phyloP scores from a whole-genome alignment of 1,140 invertebrate species.

The Neotoxoptera formosana region DNA sequence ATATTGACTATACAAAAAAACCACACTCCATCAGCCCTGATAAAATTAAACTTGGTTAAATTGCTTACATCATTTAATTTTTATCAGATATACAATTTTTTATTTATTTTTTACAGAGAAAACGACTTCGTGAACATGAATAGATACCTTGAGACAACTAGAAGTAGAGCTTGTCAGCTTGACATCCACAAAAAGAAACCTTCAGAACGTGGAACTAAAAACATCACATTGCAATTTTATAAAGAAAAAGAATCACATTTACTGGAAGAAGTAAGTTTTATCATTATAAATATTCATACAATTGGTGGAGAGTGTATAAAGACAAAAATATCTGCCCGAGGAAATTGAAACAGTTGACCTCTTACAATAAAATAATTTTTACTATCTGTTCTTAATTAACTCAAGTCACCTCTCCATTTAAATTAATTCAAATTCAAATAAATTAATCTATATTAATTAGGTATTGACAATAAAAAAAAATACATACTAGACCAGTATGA shows the following conservation, averaged over 20 bases:
- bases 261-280: conserved; percentile 79
- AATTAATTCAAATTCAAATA: too few relatives aligned
- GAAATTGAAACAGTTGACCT: background rate
- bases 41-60: conserved; percentile 86
- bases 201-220: conserved; percentile 77
- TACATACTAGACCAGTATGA: background rate
- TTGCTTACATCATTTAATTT: background rate
- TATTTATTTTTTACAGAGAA: conserved; percentile 71
- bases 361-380: background rate
- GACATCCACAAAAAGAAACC: conserved; percentile 76
- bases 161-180: conserved; percentile 81
- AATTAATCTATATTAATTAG: too few relatives aligned
- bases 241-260: conserved; percentile 90
- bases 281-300: background rate
- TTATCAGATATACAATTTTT: background rate
- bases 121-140: conserved; percentile 85
- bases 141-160: conserved; percentile 75
- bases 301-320: background rate
- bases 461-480: background rate
- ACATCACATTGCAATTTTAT: conserved; percentile 78
- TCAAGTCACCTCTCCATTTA: background rate
- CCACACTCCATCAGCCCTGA: conserved; percentile 92
- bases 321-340: background rate
- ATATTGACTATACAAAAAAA: conserved; percentile 97
- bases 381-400: background rate